Evolutionary conservation across 2,888 invertebrate species (phyloP).

Genomic region (Anoncus sp.): DNA sequence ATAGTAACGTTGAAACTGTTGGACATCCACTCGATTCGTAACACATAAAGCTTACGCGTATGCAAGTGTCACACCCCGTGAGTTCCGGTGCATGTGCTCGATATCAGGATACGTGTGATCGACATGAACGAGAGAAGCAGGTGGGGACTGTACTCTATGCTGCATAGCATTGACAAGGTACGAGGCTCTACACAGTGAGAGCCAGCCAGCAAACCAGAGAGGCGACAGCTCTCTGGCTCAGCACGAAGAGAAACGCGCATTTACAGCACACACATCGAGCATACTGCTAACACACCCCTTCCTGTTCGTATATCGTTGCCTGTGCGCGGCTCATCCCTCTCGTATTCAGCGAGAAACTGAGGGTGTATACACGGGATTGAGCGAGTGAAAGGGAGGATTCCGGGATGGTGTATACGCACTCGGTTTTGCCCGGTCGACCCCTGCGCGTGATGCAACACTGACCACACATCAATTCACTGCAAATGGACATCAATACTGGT

Average conservation of each 20-base stretch:
- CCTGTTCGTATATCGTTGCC: conserved; percentile 48
- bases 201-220: conserved; percentile 37
- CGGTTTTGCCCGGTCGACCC: conserved; percentile 80
- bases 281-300: conserved; percentile 52
- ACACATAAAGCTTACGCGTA: conserved; percentile 52
- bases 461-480: conserved; percentile 84
- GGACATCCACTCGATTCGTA: conserved; percentile 41
- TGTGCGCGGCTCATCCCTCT: conserved; percentile 75
- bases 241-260: conserved; percentile 63
- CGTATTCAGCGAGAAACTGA: conserved; percentile 56
- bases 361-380: conserved; percentile 38
- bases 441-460: conserved; percentile 82
- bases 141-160: conserved; percentile 17
- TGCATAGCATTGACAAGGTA: conserved; percentile 47
- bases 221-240: conserved; percentile 44
- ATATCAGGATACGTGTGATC: conserved; percentile 74
- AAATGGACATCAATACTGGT: conserved; percentile 84
- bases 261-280: conserved; percentile 60
- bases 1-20: conserved; percentile 11
- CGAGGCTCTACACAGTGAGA: conserved; percentile 45
- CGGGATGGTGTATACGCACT: conserved; percentile 72
- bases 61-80: conserved; percentile 59
- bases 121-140: conserved; percentile 68
- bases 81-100: conserved; percentile 57
- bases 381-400: conserved; percentile 48